These are phyloP conservation scores for Linnaemya vulpina DNA, from an alignment of 2,888 invertebrate species.

Conservation along the genomic window DNA sequence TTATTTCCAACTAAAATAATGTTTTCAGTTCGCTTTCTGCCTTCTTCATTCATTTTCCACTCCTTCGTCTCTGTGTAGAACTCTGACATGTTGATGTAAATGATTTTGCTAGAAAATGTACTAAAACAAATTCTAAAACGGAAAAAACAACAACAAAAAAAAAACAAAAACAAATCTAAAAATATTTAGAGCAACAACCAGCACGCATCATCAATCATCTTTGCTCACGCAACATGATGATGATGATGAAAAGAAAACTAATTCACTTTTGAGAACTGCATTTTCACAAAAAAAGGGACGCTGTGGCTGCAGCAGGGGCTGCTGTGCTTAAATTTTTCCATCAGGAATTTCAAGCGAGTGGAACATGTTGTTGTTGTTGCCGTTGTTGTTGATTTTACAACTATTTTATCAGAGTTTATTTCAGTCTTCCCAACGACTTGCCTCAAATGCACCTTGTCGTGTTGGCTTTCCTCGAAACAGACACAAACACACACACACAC, in stretches of 20 bases:
- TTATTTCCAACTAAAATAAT: slow-evolving; percentile 57
- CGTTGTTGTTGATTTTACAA: slow-evolving; percentile 42
- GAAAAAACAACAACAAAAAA: too few species aligned
- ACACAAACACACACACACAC: slow-evolving; percentile 11
- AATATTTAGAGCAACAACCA: slow-evolving; percentile 54
- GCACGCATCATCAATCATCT: slow-evolving; percentile 72
- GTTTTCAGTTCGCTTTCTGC: slow-evolving; percentile 7
- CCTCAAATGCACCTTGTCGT: slow-evolving; percentile 66
- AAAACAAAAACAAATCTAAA: slow-evolving; percentile 7
- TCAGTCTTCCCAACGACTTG: slow-evolving; percentile 42
- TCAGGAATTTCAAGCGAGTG: background rate
- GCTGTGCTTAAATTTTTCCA: slow-evolving; percentile 13
- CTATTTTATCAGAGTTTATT: slow-evolving; percentile 62
- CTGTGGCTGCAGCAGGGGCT: too few species aligned
- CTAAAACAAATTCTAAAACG: slow-evolving; percentile 17
- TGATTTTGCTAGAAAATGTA: slow-evolving; percentile 54
- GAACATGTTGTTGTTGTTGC: background rate
- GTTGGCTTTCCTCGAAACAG: slow-evolving; percentile 42
- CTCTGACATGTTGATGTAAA: slow-evolving; percentile 58
- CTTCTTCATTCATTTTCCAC: slow-evolving; percentile 13
- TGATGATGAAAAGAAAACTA: slow-evolving; percentile 29
- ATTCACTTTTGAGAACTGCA: slow-evolving; percentile 6
- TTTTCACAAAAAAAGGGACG: slow-evolving; percentile 40
- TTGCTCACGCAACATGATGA: slow-evolving; percentile 62
- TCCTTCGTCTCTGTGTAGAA: slow-evolving; percentile 10